Percentiles rank a stretch among this genome's conserved stretches.
phyloP scores from a whole-genome alignment of 2,113 vertebrate genomes.

The Megaptera novaeangliae region DNA sequence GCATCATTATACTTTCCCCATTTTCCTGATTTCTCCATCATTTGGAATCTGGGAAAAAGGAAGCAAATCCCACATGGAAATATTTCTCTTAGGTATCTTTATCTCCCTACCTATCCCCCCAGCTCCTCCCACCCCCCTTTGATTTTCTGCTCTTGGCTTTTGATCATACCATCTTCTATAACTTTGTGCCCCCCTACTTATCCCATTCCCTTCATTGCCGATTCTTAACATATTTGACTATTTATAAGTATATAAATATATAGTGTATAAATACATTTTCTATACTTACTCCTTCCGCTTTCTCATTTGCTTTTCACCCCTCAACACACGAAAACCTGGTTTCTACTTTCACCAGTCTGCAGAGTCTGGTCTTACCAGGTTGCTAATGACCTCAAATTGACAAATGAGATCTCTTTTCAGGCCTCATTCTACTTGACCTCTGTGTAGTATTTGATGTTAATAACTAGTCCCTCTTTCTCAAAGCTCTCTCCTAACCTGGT shows the following conservation, averaged over 20 bases:
- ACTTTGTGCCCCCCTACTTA: neutral
- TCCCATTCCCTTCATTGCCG: neutral
- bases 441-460: neutral
- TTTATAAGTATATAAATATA: neutral
- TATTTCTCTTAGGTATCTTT: neutral
- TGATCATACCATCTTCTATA: neutral
- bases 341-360: neutral
- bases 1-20: neutral
- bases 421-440: neutral
- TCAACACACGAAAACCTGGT: neutral
- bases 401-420: neutral
- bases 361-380: neutral
- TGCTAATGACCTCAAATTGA: neutral
- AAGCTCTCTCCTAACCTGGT: neutral
- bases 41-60: neutral
- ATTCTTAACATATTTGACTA: neutral
- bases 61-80: neutral
- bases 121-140: no score
- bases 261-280: neutral
- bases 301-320: neutral
- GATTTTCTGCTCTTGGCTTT: neutral
- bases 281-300: neutral
- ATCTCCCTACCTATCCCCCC: accelerated
- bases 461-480: neutral
- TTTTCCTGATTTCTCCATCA: neutral